Conservation (phyloP, 1,140 invertebrate species). For the Calycopis cecrops region DNA sequence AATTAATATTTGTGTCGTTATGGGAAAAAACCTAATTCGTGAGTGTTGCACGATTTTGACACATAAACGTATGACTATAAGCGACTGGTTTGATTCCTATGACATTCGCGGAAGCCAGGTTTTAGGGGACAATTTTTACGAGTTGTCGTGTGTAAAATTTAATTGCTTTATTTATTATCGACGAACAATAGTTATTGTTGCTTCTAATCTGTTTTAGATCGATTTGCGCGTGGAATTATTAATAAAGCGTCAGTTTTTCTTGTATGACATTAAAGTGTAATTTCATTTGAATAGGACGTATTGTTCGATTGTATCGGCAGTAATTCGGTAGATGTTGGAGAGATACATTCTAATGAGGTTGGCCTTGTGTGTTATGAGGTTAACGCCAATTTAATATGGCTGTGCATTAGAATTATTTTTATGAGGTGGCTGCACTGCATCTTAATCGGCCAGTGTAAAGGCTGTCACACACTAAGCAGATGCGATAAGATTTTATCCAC, state of each 20-base stretch:
- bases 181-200: constrained; percentile 36
- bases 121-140: constrained; percentile 47
- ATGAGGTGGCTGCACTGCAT: no score
- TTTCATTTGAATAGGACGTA: constrained; percentile 6
- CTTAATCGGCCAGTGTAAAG: no score
- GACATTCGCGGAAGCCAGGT: constrained; percentile 42
- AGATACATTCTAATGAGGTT: constrained; percentile 31
- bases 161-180: constrained; percentile 40
- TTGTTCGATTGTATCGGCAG: constrained; percentile 3
- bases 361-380: constrained; percentile 30
- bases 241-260: constrained; percentile 22
- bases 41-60: constrained; percentile 16
- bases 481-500: no score
- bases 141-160: constrained; percentile 46
- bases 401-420: no score
- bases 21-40: constrained; percentile 21
- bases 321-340: constrained; percentile 16
- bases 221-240: constrained; percentile 38
- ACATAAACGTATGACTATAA: constrained; percentile 17
- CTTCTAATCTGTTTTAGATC: constrained; percentile 44
- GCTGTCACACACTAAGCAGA: no score
- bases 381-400: not conserved
- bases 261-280: constrained; percentile 12
- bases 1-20: constrained; percentile 59
- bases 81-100: constrained; percentile 21